These are phyloP conservation scores for Drosophila setifemur DNA, from an alignment of 1,140 invertebrate genomes.

Conservation along the genomic window DNA sequence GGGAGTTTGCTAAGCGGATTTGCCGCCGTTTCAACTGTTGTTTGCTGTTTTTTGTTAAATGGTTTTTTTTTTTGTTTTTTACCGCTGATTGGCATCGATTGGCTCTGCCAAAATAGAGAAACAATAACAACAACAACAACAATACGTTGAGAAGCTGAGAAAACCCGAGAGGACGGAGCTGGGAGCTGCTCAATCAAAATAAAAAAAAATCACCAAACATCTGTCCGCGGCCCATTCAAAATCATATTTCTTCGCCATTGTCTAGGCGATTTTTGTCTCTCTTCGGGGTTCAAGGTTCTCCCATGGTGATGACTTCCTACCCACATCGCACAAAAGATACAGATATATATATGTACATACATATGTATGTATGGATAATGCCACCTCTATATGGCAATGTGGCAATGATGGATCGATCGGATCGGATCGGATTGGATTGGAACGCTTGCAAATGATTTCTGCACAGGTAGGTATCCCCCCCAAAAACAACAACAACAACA, in stretches of 20 bases:
- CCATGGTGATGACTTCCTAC: slow-evolving; percentile 64
- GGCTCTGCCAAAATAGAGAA: slow-evolving; percentile 5
- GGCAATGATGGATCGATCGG: slow-evolving; percentile 68
- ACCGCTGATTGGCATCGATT: slow-evolving; percentile 37
- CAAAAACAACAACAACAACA: slow-evolving; percentile 9
- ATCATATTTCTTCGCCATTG: slow-evolving; percentile 43
- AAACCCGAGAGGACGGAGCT: neutral
- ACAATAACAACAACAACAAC: too few species aligned
- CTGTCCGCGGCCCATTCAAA: slow-evolving; percentile 69
- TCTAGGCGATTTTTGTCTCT: slow-evolving; percentile 12
- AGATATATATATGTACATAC: neutral
- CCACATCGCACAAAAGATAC: slow-evolving; percentile 14
- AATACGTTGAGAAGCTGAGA: too few species aligned
- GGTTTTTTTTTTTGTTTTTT: slow-evolving; percentile 3
- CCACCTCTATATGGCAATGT: slow-evolving; percentile 16
- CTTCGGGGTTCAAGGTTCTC: slow-evolving; percentile 68
- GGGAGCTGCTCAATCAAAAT: slow-evolving; percentile 50
- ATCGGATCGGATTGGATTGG: too few species aligned
- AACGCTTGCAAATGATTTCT: slow-evolving; percentile 68
- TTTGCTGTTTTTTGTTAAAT: slow-evolving; percentile 10
- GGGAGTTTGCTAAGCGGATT: slow-evolving; percentile 63
- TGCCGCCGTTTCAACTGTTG: slow-evolving; percentile 37
- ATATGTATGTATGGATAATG: neutral
- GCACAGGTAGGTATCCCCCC: too few species aligned
- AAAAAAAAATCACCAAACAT: slow-evolving; percentile 31